phyloP scores from a whole-genome alignment of 2,888 invertebrate genomes.

The Machimus rusticus region DNA sequence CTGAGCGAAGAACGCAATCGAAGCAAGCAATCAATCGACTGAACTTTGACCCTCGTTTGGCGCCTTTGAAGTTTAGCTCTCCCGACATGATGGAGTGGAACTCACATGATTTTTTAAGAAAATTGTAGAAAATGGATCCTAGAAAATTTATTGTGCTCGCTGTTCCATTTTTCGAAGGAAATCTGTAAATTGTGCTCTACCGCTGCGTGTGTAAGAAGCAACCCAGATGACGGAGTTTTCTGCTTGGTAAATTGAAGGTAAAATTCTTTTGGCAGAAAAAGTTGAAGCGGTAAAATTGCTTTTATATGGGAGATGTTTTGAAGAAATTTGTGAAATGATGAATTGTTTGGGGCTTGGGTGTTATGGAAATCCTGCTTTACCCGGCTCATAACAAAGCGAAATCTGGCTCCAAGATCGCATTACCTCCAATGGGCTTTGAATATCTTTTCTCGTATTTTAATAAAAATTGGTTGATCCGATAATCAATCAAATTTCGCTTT shows the following conservation, averaged over 20 bases:
- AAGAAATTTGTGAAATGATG: slow-evolving; percentile 31
- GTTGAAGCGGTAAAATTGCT: slow-evolving; percentile 29
- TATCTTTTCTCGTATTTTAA: neutral
- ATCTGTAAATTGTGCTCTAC: neutral
- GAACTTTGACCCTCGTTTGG: slow-evolving; percentile 28
- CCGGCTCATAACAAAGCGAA: neutral
- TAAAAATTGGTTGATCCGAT: neutral
- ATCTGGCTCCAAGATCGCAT: neutral
- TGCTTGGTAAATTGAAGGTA: slow-evolving; percentile 36
- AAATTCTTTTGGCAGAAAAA: slow-evolving; percentile 37
- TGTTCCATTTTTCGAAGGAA: slow-evolving; percentile 10
- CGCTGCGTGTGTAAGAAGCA: slow-evolving; percentile 1
- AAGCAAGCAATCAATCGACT: slow-evolving; percentile 36
- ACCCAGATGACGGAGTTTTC: slow-evolving; percentile 23
- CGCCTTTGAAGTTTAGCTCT: slow-evolving; percentile 31
- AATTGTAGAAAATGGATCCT: slow-evolving; percentile 36
- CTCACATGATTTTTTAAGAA: slow-evolving; percentile 33
- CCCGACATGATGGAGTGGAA: slow-evolving; percentile 31
- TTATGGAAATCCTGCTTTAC: neutral
- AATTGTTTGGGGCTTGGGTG: slow-evolving; percentile 13
- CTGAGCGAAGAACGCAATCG: slow-evolving; percentile 23
- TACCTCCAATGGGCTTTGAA: neutral
- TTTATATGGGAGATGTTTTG: slow-evolving; percentile 22
- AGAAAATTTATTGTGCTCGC: slow-evolving; percentile 37
- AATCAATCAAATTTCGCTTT: neutral